Evolutionary conservation across 1,140 invertebrate genomes (phyloP), one percentile per base, ranked within the genome.

Genomic region (Cyclargus thomasi): DNA sequence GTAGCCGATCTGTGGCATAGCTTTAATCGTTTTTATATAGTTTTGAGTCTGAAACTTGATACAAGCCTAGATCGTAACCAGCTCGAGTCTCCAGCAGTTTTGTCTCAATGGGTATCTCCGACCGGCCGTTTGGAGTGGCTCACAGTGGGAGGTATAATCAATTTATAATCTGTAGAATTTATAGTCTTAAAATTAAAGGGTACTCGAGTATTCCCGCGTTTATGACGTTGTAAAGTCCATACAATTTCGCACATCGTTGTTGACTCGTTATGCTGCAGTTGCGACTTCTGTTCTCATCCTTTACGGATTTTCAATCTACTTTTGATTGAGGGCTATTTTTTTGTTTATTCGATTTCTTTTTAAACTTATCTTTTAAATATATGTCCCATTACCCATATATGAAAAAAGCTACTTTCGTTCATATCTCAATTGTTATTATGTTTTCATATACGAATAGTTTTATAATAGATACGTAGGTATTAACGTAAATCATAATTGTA

Each of bases 241-340:
- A 59, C 18, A 18, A 59, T 78, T 85, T 85, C 76, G 81, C 82
- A 82, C 81, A 74, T 81, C 70, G 79, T 76, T 74, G 71, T 69
- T 67, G 59, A 63, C 21, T 39, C 22, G 67, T 75, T 68, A 75
- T 69, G 76, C 66, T 71, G 68, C 73, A 77, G 77, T 75, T 74
- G 74, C 75, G 65, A 63, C 59, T 64, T 18, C 47, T 53, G 53
- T 17, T 20, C 21, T 6, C 17, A 11, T 21, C 18, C 10, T 59
- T 59, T 59, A 59, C 20, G 17, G 17, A 20, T 59, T 2, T 59
- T 20, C 39, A 47, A 16, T 47, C 11, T 47, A 16, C 11, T 16
- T 47, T n/a, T n/a, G n/a, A n/a, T n/a, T n/a, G n/a, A 47, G 39
- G 39, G 8, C 29, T 29, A 47, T 47, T 11, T 47, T 16, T 47